Conservation (phyloP, 2,888 invertebrate species). For the Pantelozetes paolii region DNA sequence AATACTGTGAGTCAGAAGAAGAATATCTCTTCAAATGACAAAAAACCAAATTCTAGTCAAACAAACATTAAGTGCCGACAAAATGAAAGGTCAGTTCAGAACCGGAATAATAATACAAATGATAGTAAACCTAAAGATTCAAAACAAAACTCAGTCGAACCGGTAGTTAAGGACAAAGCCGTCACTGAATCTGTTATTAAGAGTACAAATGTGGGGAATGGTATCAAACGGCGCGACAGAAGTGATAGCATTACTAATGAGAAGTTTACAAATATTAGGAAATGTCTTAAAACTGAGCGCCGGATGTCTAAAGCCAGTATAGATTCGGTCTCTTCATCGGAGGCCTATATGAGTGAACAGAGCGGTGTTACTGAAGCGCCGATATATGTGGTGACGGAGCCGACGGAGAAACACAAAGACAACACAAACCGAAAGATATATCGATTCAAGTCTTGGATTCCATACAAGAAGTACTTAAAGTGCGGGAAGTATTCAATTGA, state of each 20-base stretch:
- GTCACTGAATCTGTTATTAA: background rate
- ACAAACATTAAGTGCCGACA: constrained; percentile 9
- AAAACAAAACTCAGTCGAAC: background rate
- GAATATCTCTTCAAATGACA: background rate
- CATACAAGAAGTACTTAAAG: constrained; percentile 37
- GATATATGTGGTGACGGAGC: constrained; percentile 40
- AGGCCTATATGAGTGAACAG: constrained; percentile 16
- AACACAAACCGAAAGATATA: constrained; percentile 7
- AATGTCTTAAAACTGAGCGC: background rate
- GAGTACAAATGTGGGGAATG: background rate
- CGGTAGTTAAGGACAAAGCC: background rate
- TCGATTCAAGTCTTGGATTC: constrained; percentile 37
- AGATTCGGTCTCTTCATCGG: constrained; percentile 21
- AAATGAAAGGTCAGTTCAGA: background rate
- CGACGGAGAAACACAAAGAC: constrained; percentile 1
- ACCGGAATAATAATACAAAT: constrained; percentile 6
- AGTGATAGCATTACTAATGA: background rate
- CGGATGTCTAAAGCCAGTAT: constrained; percentile 24
- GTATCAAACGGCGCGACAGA: background rate
- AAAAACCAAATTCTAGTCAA: constrained; percentile 25
- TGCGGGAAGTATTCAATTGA: constrained; percentile 34
- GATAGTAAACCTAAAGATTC: background rate
- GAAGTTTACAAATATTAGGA: background rate
- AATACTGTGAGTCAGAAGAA: background rate
- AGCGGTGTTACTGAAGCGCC: constrained; percentile 24